These are phyloP conservation scores for Sarcophaga subvicina DNA, from an alignment of 2,888 invertebrate species.

Conservation along the genomic window DNA sequence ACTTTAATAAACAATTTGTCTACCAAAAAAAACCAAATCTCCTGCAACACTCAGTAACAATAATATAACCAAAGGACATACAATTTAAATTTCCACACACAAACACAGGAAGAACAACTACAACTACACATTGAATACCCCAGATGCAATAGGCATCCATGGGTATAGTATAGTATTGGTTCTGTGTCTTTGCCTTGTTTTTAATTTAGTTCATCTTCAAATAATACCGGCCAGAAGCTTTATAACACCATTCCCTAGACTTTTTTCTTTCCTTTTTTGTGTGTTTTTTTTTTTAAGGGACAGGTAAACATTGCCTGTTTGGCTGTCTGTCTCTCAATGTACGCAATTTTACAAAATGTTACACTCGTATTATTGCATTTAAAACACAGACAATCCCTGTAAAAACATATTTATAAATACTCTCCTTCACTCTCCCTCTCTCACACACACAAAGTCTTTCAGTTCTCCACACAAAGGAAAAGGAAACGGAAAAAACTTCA, in stretches of 20 bases:
- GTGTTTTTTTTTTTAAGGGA: not conserved
- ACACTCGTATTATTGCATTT: slow-evolving; percentile 41
- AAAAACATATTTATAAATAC: too few species aligned
- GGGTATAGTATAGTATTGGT: slow-evolving; percentile 36
- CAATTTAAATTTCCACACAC: not conserved
- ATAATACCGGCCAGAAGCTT: not conserved
- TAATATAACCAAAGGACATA: not conserved
- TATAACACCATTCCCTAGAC: too few species aligned
- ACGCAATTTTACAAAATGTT: slow-evolving; percentile 57
- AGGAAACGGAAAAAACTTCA: not conserved
- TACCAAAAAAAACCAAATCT: too few species aligned
- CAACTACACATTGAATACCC: too few species aligned
- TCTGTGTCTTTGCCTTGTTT: slow-evolving; percentile 32
- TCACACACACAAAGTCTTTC: not conserved
- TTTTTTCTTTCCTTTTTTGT: too few species aligned
- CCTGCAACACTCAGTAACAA: too few species aligned
- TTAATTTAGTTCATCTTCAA: slow-evolving; percentile 45
- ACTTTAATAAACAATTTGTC: not conserved
- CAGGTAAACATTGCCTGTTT: slow-evolving; percentile 25
- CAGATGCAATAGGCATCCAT: too few species aligned
- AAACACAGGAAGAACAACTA: too few species aligned
- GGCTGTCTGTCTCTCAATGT: slow-evolving; percentile 24
- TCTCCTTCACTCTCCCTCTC: too few species aligned
- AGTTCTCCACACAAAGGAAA: not conserved
- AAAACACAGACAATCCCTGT: not conserved